These are phyloP conservation scores for Luehdorfia chinensis DNA, from an alignment of 1,140 invertebrate genomes.

Conservation along the genomic window DNA sequence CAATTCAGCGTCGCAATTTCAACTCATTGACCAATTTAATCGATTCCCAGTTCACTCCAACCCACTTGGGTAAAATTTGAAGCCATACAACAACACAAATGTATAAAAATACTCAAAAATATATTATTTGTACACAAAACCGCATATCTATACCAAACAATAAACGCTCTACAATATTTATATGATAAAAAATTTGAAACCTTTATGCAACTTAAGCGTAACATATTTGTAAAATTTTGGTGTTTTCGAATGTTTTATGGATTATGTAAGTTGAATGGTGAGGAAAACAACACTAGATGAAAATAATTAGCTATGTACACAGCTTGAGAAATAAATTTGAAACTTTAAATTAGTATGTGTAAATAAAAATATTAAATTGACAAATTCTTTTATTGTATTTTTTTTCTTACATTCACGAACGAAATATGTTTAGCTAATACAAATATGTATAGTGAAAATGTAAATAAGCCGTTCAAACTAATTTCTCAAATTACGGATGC, in stretches of 20 bases:
- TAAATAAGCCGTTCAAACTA: no score
- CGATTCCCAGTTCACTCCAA: no score
- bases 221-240: slow-evolving; percentile 7
- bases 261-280: not conserved
- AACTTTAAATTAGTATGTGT: no score
- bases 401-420: no score
- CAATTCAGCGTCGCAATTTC: no score
- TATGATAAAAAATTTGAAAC: slow-evolving; percentile 10
- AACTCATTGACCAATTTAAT: no score
- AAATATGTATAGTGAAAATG: no score
- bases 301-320: slow-evolving; percentile 3
- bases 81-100: slow-evolving; percentile 13
- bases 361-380: no score
- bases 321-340: slow-evolving; percentile 1
- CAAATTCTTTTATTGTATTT: not conserved
- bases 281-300: not conserved
- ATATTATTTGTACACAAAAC: slow-evolving; percentile 17
- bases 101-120: slow-evolving; percentile 18
- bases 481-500: no score
- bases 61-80: slow-evolving; percentile 4
- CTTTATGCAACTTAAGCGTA: slow-evolving; percentile 12
- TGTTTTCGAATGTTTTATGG: slow-evolving; percentile 12
- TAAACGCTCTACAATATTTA: slow-evolving; percentile 4
- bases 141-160: slow-evolving; percentile 13
- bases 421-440: no score